Conservation (phyloP, 1,140 invertebrate genomes). For the Cydia pomonella region DNA sequence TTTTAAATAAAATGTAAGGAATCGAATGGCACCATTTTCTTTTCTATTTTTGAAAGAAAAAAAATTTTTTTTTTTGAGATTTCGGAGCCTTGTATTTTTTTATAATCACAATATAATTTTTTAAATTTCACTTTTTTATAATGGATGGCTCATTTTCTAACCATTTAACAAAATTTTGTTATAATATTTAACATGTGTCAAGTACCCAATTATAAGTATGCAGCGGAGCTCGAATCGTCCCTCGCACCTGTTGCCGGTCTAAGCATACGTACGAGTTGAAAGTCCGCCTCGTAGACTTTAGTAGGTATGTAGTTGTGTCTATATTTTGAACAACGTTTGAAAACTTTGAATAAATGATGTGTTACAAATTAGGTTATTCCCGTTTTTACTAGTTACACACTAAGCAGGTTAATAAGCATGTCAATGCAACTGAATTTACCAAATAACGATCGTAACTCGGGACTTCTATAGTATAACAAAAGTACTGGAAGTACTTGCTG, state of each 20-base stretch:
- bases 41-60: no score
- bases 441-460: not conserved
- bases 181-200: no score
- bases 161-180: no score
- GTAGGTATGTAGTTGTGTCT: not conserved
- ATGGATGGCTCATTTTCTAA: no score
- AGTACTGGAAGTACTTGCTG: conserved; percentile 8
- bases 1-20: no score
- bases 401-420: not conserved
- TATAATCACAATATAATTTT: no score
- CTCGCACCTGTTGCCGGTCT: conserved; percentile 71
- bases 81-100: no score
- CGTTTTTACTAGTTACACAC: not conserved
- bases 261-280: conserved; percentile 67
- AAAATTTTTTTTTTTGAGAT: no score
- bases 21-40: no score
- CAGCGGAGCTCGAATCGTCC: conserved; percentile 59
- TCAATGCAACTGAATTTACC: not conserved
- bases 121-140: no score
- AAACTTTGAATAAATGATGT: not conserved
- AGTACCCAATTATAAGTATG: conserved; percentile 66
- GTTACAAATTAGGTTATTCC: not conserved
- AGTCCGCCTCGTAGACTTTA: conserved; percentile 40
- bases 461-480: conserved; percentile 23
- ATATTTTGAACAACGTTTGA: not conserved